Conservation (phyloP, 2,113 vertebrate genomes). For the Copsychus sechellarum region DNA sequence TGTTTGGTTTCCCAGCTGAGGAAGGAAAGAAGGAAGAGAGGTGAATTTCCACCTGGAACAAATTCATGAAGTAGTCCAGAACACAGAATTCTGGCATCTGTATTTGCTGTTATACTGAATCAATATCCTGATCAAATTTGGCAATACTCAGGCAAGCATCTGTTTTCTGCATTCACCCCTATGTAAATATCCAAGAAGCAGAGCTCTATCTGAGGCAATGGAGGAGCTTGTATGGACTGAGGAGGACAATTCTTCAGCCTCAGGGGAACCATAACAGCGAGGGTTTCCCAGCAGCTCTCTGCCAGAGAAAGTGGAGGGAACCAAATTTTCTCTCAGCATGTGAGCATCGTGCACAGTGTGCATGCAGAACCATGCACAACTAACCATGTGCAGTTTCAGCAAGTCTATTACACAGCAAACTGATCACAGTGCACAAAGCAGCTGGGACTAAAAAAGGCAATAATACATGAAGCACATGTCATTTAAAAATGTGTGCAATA, state of each 20-base stretch:
- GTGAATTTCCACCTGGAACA: conserved; percentile 43
- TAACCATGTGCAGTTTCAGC: fast-evolving
- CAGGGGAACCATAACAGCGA: fast-evolving
- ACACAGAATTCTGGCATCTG: background rate
- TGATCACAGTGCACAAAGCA: background rate
- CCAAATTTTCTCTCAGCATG: too few relatives aligned
- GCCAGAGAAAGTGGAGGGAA: background rate
- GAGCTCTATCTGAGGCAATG: background rate
- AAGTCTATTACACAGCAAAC: background rate
- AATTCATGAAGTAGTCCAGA: conserved; percentile 13
- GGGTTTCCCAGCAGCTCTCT: background rate
- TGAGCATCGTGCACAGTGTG: background rate
- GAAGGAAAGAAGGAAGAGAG: background rate
- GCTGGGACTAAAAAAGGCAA: background rate
- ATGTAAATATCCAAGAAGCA: background rate
- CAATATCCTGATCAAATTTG: conserved; percentile 28
- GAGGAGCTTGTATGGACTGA: fast-evolving
- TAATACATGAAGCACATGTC: fast-evolving
- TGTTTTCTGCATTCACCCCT: background rate
- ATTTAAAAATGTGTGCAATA: background rate
- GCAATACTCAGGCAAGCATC: background rate
- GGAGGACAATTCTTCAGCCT: background rate
- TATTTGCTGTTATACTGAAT: background rate
- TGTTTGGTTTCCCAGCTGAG: background rate
- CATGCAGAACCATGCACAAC: background rate